Conservation (phyloP, 2,113 vertebrate genomes). For the Beaufortia kweichowensis region DNA sequence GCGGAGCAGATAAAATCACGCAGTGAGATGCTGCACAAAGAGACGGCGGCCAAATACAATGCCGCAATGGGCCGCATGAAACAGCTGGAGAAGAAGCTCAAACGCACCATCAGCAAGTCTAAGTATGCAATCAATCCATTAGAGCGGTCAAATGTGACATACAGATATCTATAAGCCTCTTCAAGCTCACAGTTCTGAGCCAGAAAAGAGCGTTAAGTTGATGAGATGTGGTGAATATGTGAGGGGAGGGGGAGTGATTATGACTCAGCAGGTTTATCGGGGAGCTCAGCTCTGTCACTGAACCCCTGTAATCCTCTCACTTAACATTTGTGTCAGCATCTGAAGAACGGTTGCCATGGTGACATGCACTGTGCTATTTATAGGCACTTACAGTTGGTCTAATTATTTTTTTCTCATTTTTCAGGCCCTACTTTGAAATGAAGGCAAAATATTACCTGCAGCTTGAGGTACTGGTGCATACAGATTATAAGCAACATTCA, state of each 20-base stretch:
- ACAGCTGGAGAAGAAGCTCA: slow-evolving; percentile 96
- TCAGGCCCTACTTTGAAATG: slow-evolving; percentile 95
- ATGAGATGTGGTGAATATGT: background rate
- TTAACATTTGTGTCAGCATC: background rate
- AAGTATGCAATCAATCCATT: slow-evolving; percentile 76
- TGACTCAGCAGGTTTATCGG: background rate
- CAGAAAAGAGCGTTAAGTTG: background rate
- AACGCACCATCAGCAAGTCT: slow-evolving; percentile 95
- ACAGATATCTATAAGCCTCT: no score
- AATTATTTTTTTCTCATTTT: slow-evolving; percentile 7
- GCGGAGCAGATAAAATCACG: slow-evolving; percentile 90
- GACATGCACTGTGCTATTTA: slow-evolving; percentile 59
- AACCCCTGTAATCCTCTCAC: slow-evolving; percentile 8
- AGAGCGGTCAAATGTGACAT: background rate
- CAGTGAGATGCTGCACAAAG: slow-evolving; percentile 91
- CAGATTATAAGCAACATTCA: background rate
- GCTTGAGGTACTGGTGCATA: slow-evolving; percentile 83
- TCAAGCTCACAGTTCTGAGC: no score
- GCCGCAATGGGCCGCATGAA: slow-evolving; percentile 90
- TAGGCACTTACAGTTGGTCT: slow-evolving; percentile 46
- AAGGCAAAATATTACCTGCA: slow-evolving; percentile 95
- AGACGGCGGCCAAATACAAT: slow-evolving; percentile 91
- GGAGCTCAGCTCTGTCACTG: background rate
- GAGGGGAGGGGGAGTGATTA: background rate
- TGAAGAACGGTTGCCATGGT: slow-evolving; percentile 63